These are phyloP conservation scores for Musca vetustissima DNA, from an alignment of 1,140 invertebrate species.

Conservation along the genomic window DNA sequence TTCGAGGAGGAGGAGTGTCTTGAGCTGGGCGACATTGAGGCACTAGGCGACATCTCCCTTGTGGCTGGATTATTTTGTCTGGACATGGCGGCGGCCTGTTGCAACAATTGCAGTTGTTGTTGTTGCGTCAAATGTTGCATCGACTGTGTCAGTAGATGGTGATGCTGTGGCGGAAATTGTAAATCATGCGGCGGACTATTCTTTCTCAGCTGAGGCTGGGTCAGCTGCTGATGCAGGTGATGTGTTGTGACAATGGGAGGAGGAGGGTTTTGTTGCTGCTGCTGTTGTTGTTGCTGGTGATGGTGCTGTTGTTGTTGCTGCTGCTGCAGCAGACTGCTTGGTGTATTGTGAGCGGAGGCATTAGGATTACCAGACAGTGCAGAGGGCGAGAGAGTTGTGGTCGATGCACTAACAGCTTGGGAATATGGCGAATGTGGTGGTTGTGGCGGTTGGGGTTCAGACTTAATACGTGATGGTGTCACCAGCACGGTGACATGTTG, in stretches of 20 bases:
- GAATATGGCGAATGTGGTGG: slow-evolving; percentile 34
- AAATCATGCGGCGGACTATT: slow-evolving; percentile 52
- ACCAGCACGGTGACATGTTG: slow-evolving; percentile 54
- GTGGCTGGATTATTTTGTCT: slow-evolving; percentile 52
- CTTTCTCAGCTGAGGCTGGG: slow-evolving; percentile 48
- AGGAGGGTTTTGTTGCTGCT: slow-evolving; percentile 36
- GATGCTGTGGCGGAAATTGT: slow-evolving; percentile 49
- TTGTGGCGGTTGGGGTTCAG: slow-evolving; percentile 51
- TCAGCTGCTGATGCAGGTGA: slow-evolving; percentile 51
- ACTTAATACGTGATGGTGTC: slow-evolving; percentile 53
- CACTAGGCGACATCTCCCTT: slow-evolving; percentile 41
- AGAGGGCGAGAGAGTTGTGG: slow-evolving; percentile 43
- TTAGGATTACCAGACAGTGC: slow-evolving; percentile 35
- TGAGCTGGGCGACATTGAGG: slow-evolving; percentile 57
- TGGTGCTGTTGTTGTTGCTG: slow-evolving; percentile 28
- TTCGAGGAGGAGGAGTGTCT: slow-evolving; percentile 59
- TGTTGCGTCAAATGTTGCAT: slow-evolving; percentile 52
- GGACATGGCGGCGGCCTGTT: slow-evolving; percentile 55
- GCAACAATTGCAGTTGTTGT: slow-evolving; percentile 46
- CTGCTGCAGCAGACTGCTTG: slow-evolving; percentile 32
- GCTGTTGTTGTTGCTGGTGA: slow-evolving; percentile 34
- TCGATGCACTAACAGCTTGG: slow-evolving; percentile 37
- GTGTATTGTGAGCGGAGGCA: slow-evolving; percentile 35
- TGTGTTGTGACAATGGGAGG: slow-evolving; percentile 48
- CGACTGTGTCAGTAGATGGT: slow-evolving; percentile 50